Evolutionary conservation across 1,140 invertebrate genomes (phyloP).

Genomic region (Neelides sp.): DNA sequence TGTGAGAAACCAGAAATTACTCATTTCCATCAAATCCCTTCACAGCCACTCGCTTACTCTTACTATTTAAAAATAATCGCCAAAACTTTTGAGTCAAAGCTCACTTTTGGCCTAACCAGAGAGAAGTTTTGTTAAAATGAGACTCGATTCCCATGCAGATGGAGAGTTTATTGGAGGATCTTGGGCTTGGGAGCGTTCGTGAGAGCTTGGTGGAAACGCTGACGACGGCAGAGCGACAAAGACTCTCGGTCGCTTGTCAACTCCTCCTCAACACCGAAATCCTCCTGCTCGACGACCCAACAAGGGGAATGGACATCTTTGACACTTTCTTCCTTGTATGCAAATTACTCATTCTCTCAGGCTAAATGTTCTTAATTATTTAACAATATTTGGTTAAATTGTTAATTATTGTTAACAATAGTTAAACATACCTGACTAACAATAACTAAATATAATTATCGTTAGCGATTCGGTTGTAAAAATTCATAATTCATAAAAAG

Average conservation of each 20-base stretch:
- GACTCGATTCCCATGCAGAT: too few species aligned
- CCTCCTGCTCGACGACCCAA: constrained; percentile 74
- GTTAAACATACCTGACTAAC: too few species aligned
- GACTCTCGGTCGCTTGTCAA: constrained; percentile 75
- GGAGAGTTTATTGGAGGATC: constrained; percentile 73
- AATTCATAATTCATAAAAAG: too few species aligned
- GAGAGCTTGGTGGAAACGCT: constrained; percentile 62
- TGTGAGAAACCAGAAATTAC: too few species aligned
- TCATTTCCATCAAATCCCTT: too few species aligned
- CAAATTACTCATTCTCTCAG: background rate
- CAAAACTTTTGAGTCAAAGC: too few species aligned
- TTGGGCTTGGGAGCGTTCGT: constrained; percentile 71
- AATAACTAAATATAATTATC: too few species aligned
- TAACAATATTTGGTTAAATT: background rate
- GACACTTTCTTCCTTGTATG: constrained; percentile 74
- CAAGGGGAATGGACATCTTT: constrained; percentile 86
- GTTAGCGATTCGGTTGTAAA: too few species aligned
- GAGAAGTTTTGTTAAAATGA: too few species aligned
- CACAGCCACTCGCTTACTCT: too few species aligned
- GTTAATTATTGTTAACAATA: background rate
- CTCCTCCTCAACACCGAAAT: constrained; percentile 70
- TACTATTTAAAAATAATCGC: too few species aligned
- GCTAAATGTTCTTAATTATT: background rate
- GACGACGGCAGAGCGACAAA: constrained; percentile 69
- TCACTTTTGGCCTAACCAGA: too few species aligned